Evolutionary conservation across 1,140 invertebrate species (phyloP).

Genomic region (Drosophila willistoni): DNA sequence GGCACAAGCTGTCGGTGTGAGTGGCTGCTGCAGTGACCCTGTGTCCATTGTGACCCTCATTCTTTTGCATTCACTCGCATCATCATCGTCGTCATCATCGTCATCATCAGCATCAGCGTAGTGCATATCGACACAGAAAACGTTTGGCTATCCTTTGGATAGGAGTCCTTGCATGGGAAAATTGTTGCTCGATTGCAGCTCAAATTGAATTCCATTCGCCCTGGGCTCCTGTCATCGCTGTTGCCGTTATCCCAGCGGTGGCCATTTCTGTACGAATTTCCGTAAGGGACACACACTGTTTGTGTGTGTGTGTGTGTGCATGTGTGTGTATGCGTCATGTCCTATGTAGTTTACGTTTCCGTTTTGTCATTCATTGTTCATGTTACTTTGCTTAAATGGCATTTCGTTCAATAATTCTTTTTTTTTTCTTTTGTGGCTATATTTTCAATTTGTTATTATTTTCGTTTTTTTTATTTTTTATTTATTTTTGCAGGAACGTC

Average conservation of each 20-base stretch:
- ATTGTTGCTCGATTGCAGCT: constrained; percentile 46
- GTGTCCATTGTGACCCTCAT: too few species aligned
- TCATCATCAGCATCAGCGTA: not conserved
- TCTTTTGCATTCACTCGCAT: too few species aligned
- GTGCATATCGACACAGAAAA: not conserved
- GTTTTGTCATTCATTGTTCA: constrained; percentile 34
- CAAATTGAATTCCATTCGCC: constrained; percentile 66
- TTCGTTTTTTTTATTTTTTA: not conserved
- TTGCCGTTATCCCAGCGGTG: constrained; percentile 31
- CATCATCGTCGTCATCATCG: too few species aligned
- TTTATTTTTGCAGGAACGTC: constrained; percentile 68
- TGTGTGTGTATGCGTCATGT: constrained; percentile 17
- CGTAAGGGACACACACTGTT: not conserved
- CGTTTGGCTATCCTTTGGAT: constrained; percentile 33
- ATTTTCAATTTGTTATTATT: constrained; percentile 19
- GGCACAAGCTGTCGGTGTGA: constrained; percentile 67
- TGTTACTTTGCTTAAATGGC: constrained; percentile 5
- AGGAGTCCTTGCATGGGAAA: constrained; percentile 38
- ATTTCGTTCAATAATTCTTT: constrained; percentile 29
- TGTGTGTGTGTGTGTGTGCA: constrained; percentile 22
- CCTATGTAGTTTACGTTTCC: constrained; percentile 39
- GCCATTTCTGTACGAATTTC: constrained; percentile 39
- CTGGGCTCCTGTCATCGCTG: constrained; percentile 24
- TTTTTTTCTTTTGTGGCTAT: not conserved
- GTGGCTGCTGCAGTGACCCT: not conserved